phyloP scores from a whole-genome alignment of 2,888 invertebrate genomes.

The Pyrochroa serraticornis region DNA sequence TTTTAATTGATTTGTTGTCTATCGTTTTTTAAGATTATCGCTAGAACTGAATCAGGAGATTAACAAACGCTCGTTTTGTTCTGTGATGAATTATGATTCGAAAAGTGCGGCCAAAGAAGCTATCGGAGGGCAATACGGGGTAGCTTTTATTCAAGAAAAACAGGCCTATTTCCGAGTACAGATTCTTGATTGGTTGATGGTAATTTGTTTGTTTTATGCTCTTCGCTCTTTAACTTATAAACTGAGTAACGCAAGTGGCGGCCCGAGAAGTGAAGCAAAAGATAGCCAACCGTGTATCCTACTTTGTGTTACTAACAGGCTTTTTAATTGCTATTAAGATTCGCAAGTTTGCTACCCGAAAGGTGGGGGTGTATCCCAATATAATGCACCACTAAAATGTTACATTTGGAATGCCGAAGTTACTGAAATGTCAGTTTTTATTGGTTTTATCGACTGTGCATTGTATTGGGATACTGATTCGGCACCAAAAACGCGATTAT shows the following conservation, averaged over 20 bases:
- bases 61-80: slow-evolving; percentile 2
- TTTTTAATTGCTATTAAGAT: too few species aligned
- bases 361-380: too few species aligned
- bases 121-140: slow-evolving; percentile 38
- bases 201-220: background rate
- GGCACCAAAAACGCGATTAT: too few species aligned
- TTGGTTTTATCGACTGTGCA: too few species aligned
- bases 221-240: background rate
- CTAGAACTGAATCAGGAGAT: slow-evolving; percentile 5
- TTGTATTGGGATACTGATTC: too few species aligned
- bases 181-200: slow-evolving; percentile 37
- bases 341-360: too few species aligned
- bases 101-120: slow-evolving; percentile 35
- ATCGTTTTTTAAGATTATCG: slow-evolving; percentile 13
- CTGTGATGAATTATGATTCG: slow-evolving; percentile 5
- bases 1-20: background rate
- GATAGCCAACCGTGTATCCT: too few species aligned
- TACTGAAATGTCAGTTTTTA: too few species aligned
- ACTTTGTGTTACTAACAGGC: too few species aligned
- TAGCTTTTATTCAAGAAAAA: slow-evolving; percentile 31
- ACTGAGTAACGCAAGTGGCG: background rate
- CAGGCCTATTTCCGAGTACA: slow-evolving; percentile 38
- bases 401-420: too few species aligned
- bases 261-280: too few species aligned
- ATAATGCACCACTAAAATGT: too few species aligned